These are phyloP conservation scores for Tinea trinotella DNA, from an alignment of 2,888 invertebrate genomes.

Conservation along the genomic window DNA sequence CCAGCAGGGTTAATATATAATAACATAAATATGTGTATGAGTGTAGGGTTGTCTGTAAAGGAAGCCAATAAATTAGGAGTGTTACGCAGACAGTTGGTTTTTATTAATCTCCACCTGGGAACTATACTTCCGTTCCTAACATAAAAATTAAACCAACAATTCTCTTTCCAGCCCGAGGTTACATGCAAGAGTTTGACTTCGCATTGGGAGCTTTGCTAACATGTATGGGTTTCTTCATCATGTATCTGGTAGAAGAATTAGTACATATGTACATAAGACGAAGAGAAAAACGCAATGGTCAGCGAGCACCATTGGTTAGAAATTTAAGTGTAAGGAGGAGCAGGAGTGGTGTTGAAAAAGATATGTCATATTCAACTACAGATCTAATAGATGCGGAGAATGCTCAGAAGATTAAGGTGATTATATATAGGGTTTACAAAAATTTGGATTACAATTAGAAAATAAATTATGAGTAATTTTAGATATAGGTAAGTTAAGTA, in stretches of 20 bases:
- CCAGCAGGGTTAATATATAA: no score
- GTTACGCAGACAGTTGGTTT: no score
- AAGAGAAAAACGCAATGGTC: slow-evolving; percentile 50
- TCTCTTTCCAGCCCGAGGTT: slow-evolving; percentile 37
- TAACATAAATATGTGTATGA: no score
- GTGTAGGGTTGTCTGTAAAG: no score
- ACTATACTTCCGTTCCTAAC: no score
- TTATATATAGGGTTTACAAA: neutral
- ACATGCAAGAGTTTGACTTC: slow-evolving; percentile 69
- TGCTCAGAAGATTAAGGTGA: slow-evolving; percentile 36
- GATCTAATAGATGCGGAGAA: slow-evolving; percentile 50
- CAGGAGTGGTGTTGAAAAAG: slow-evolving; percentile 35
- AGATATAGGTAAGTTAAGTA: no score
- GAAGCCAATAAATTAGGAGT: no score
- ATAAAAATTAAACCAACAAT: neutral
- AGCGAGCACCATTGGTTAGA: slow-evolving; percentile 45
- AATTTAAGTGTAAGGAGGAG: slow-evolving; percentile 59
- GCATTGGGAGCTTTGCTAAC: slow-evolving; percentile 80
- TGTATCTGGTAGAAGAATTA: slow-evolving; percentile 85
- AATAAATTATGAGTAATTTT: no score
- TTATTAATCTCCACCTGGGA: no score
- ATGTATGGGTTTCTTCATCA: slow-evolving; percentile 82
- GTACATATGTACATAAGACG: slow-evolving; percentile 79
- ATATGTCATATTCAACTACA: slow-evolving; percentile 55
- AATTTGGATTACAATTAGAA: no score